Evolutionary conservation across 92 coral and sea anemone genomes (phyloP).

Genomic region (Porites cylindrica): DNA sequence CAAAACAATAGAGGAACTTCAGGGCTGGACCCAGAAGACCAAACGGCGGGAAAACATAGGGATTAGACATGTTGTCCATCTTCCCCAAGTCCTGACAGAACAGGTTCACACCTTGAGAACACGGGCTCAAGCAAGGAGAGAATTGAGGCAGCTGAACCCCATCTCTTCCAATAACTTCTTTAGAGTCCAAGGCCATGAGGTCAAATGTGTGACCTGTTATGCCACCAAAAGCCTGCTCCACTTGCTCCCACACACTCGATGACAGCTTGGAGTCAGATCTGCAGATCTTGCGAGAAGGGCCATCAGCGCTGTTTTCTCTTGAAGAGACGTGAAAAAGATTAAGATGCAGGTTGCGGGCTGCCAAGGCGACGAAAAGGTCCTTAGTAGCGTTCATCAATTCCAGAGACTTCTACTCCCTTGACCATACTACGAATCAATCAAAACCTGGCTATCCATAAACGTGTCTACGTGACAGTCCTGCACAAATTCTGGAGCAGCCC

Average conservation of each 20-base stretch:
- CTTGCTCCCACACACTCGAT: slow-evolving; percentile 5
- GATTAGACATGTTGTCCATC: too few relatives aligned
- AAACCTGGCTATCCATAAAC: slow-evolving; percentile 21
- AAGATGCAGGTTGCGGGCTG: slow-evolving; percentile 4
- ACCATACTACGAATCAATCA: slow-evolving; percentile 31
- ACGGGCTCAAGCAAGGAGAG: too few relatives aligned
- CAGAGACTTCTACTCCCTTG: not conserved
- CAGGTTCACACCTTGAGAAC: too few relatives aligned
- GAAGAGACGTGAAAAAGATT: slow-evolving; percentile 7
- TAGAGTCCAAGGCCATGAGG: slow-evolving; percentile 13
- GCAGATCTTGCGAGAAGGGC: slow-evolving; percentile 28
- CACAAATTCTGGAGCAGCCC: slow-evolving; percentile 1
- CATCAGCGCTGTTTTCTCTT: slow-evolving; percentile 24
- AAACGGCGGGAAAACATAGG: too few relatives aligned
- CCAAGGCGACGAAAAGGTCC: not conserved
- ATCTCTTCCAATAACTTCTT: too few relatives aligned
- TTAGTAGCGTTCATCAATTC: slow-evolving; percentile 21
- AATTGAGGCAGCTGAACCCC: too few relatives aligned
- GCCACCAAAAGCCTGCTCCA: slow-evolving; percentile 38
- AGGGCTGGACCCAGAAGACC: too few relatives aligned
- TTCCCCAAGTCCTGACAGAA: too few relatives aligned
- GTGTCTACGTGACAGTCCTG: slow-evolving; percentile 33
- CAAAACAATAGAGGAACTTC: too few relatives aligned
- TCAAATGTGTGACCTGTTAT: slow-evolving; percentile 45
- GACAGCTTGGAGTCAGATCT: slow-evolving; percentile 29